Base-by-base conservation (phyloP, 2,113 vertebrate species). In the Anhinga rufa region DNA sequence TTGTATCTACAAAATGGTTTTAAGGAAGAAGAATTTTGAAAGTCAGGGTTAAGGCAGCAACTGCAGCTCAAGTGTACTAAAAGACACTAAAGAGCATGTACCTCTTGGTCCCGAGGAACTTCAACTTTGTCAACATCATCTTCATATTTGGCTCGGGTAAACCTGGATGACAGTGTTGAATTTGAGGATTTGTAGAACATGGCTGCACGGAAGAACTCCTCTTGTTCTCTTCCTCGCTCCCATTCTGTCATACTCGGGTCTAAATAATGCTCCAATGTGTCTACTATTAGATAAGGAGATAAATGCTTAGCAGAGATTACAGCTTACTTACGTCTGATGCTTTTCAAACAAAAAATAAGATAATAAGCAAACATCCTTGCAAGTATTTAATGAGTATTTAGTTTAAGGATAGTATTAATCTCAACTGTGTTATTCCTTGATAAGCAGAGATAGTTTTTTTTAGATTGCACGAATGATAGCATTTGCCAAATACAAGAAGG, bases 181-280 rank as follows among this genome's bases (percentile, higher is more conserved):
- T 88, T 98, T 36, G 98, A 97, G 18, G 99, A 96, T 12, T 97
- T 97, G 31, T 99, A 99, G 21, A 99, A 96, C 96, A 98, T 51
- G 2, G 99, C 99, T 2, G 99, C 98, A 2, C 98, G 98, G 9
- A 98, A 72, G 64, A 99, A 99, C 96, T 99, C 99, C 1, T 99
- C 99, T 55, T 97, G 97, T 65, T 99, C 99, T 0, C 99, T 96
- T 58, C 98, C 98, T 46, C 98, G 98, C 92, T 99, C 99, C 99
- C 99, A 99, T 72, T 99, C 99, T 0, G 99, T 99, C 98, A 99
- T 98, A 3, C 10, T 72, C 0, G 96, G 92, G 85, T 99, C 99
- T 91, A 99, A 91, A 90, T 98, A 98, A 8, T 51, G 96, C 24
- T 99, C 98, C 97, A 99, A 18, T 1, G 98, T 97, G 28, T 98